Percentiles rank a stretch among this genome's conserved stretches.
Conservation (phyloP, 37 sponge, comb jelly and placozoan genomes). For the Cladorhizidae sp. region DNA sequence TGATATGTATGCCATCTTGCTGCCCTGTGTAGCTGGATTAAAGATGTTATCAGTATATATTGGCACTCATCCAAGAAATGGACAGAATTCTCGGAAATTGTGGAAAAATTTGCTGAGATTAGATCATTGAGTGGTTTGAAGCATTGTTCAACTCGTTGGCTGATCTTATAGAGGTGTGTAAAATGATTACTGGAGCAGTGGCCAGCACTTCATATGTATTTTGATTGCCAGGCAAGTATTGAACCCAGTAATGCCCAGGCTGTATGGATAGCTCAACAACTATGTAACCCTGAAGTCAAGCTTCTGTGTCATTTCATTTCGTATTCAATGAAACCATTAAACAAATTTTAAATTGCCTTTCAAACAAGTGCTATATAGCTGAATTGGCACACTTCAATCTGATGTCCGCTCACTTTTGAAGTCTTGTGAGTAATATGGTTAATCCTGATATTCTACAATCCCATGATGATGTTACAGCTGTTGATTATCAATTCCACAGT, state of each 20-base stretch:
- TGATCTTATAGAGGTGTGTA: slow-evolving; percentile 39
- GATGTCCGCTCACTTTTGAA: slow-evolving; percentile 12
- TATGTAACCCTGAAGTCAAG: slow-evolving; percentile 1
- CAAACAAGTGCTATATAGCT: too few species aligned
- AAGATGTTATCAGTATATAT: slow-evolving; percentile 25
- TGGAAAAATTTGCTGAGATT: too few species aligned
- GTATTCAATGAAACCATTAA: slow-evolving; percentile 9
- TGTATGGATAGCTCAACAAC: too few species aligned
- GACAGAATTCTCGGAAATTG: too few species aligned
- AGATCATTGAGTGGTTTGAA: slow-evolving; percentile 14
- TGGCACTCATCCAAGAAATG: slow-evolving; percentile 16
- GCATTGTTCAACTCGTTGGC: slow-evolving; percentile 48
- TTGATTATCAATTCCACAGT: too few species aligned
- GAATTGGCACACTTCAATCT: slow-evolving; percentile 22
- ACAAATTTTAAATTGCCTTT: slow-evolving; percentile 13
- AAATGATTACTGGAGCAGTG: too few species aligned
- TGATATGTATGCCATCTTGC: too few species aligned
- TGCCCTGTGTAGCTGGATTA: too few species aligned
- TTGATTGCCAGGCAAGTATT: too few species aligned
- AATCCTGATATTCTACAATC: slow-evolving; percentile 9
- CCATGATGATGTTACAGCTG: slow-evolving; percentile 6
- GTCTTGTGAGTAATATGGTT: slow-evolving; percentile 23
- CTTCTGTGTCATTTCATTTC: too few species aligned
- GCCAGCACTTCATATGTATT: slow-evolving; percentile 45
- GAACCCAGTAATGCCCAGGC: too few species aligned